Conservation (phyloP, 2,113 vertebrate genomes). For the Jaculus jaculus region DNA sequence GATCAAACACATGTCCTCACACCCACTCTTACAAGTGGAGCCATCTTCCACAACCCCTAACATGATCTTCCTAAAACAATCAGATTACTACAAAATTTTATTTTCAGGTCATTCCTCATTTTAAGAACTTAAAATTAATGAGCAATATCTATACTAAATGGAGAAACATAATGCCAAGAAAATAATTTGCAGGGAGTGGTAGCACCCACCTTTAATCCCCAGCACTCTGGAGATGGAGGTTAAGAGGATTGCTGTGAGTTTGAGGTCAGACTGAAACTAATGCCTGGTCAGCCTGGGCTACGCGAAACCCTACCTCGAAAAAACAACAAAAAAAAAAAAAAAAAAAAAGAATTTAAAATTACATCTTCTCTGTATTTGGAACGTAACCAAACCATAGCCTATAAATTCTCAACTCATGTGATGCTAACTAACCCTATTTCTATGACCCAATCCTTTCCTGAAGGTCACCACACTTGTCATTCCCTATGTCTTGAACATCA, state of each 20-base stretch:
- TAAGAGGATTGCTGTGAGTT: no score
- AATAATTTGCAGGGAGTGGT: no score
- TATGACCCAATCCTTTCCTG: neutral
- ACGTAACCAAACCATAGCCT: conserved; percentile 37
- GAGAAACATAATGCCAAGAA: no score
- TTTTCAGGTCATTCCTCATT: neutral
- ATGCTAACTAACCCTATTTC: neutral
- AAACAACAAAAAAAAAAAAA: neutral
- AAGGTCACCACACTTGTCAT: conserved; percentile 9
- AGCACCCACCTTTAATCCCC: no score
- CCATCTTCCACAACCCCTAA: neutral
- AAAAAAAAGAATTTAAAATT: neutral
- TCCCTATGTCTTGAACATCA: neutral
- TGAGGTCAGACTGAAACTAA: no score
- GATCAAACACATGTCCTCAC: neutral
- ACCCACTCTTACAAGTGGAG: neutral
- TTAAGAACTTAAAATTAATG: no score
- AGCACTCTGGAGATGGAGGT: no score
- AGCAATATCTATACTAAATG: no score
- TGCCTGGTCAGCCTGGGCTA: no score
- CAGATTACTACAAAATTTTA: neutral
- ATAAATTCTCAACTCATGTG: conserved; percentile 14
- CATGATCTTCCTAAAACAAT: neutral
- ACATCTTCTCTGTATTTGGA: neutral
- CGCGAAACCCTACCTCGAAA: no score